Percentiles rank a stretch among this genome's conserved stretches.
Conservation (phyloP, 2,797 vertebrate genomes). For the Etheostoma perlongum region DNA sequence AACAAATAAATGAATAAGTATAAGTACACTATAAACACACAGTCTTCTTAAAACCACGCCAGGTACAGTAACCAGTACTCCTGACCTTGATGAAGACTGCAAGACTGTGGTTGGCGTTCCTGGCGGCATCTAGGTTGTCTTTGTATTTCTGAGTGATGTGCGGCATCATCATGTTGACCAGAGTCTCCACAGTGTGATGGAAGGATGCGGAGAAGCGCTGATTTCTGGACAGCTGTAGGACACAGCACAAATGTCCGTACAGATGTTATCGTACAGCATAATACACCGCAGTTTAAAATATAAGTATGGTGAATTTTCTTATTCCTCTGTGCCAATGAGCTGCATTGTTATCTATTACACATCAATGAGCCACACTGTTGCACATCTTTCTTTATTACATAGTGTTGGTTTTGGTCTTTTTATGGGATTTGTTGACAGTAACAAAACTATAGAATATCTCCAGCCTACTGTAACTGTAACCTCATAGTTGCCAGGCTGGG, state of each 20-base stretch:
- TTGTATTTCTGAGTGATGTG: constrained; percentile 99
- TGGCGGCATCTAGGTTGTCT: constrained; percentile 95
- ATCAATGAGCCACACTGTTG: not conserved
- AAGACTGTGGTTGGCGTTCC: constrained; percentile 97
- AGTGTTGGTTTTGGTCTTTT: not conserved
- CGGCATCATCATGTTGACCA: constrained; percentile 97
- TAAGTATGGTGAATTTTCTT: not conserved
- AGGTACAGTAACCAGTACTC: not conserved
- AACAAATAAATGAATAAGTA: not conserved
- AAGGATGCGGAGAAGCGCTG: constrained; percentile 97
- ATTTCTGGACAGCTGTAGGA: constrained; percentile 91
- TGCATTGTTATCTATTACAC: not conserved
- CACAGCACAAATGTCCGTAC: not conserved
- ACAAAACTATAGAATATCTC: not conserved
- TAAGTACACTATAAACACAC: not conserved
- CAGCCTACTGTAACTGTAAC: not conserved
- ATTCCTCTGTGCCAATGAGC: not conserved
- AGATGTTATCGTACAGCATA: not conserved
- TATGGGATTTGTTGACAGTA: not conserved
- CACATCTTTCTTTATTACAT: not conserved
- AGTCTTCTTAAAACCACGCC: not conserved
- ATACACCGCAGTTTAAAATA: not conserved
- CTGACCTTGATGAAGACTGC: constrained; percentile 96
- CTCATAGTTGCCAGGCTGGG: constrained; percentile 18
- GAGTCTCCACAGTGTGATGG: constrained; percentile 95